phyloP scores from a whole-genome alignment of 2,797 vertebrate species.

The Australoheros facetus region DNA sequence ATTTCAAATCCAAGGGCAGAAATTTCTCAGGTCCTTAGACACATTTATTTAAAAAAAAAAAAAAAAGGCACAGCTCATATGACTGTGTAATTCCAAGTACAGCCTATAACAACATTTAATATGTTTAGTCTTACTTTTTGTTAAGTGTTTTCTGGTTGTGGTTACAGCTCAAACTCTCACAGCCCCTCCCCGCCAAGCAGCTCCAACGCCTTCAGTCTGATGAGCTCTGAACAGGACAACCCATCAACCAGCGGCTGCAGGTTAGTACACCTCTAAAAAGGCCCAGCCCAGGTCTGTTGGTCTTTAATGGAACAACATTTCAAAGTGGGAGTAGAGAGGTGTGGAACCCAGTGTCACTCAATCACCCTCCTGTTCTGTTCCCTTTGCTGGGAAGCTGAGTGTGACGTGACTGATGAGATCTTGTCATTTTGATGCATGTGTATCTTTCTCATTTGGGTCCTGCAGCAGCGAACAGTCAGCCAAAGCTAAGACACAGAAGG shows the following conservation, averaged over 20 bases:
- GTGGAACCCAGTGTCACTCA: background rate
- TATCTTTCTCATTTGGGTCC: slow-evolving; percentile 50
- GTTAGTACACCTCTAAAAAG: slow-evolving; percentile 64
- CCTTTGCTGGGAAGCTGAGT: background rate
- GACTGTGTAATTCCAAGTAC: background rate
- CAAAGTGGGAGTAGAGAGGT: background rate
- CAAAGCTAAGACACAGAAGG: slow-evolving; percentile 92
- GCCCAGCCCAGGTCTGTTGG: background rate
- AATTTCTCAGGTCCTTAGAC: background rate
- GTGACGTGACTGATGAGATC: slow-evolving; percentile 29
- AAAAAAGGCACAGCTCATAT: background rate
- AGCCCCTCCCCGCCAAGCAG: slow-evolving; percentile 83
- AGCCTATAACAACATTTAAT: background rate
- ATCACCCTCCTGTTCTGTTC: background rate
- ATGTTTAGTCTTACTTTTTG: slow-evolving; percentile 24
- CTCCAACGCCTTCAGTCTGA: slow-evolving; percentile 87
- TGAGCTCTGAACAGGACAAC: slow-evolving; percentile 89
- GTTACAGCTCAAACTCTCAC: slow-evolving; percentile 84
- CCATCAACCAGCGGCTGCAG: slow-evolving; percentile 91
- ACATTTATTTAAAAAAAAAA: no score
- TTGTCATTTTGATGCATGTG: slow-evolving; percentile 48
- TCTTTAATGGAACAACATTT: background rate
- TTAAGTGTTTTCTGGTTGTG: background rate
- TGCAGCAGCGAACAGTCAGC: slow-evolving; percentile 90
- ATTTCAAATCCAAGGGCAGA: no score